These are phyloP conservation scores for Dendrocincla fuliginosa DNA, from an alignment of 2,797 vertebrate species.

Conservation along the genomic window DNA sequence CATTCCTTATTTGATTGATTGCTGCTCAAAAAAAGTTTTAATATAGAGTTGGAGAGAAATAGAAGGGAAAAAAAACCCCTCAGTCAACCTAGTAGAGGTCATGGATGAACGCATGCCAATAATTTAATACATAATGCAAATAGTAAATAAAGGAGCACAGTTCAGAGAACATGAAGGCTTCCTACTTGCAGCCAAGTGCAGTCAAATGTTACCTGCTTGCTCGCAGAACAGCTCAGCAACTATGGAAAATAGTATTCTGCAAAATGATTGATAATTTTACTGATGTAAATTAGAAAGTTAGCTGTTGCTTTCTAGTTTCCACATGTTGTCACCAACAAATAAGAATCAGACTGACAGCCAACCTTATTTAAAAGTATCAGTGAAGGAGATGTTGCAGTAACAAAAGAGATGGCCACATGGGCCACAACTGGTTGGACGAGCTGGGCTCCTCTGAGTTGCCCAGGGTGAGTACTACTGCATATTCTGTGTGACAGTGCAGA, in stretches of 20 bases:
- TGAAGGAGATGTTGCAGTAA: not conserved
- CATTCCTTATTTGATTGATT: not conserved
- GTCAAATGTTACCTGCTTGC: not conserved
- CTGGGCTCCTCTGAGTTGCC: not conserved
- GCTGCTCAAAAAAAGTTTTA: not conserved
- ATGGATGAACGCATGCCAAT: not conserved
- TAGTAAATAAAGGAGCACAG: not conserved
- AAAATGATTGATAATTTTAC: not conserved
- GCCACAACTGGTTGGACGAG: not conserved
- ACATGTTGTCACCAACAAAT: not conserved
- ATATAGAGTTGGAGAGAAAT: not conserved
- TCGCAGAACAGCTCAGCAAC: not conserved
- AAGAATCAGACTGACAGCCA: not conserved
- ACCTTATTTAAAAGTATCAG: not conserved
- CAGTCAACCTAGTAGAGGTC: not conserved
- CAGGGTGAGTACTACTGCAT: not conserved
- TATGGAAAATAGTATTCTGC: not conserved
- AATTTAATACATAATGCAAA: constrained; percentile 1
- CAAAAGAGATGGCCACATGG: not conserved
- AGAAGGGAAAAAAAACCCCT: not conserved
- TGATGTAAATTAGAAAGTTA: not conserved
- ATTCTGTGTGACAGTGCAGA: not conserved
- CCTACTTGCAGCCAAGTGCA: not conserved
- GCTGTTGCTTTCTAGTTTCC: not conserved
- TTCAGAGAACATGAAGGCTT: not conserved